Evolutionary conservation across 2,797 vertebrate genomes (phyloP), one percentile per base, ranked within the genome.

Genomic region (Coreius guichenoti): DNA sequence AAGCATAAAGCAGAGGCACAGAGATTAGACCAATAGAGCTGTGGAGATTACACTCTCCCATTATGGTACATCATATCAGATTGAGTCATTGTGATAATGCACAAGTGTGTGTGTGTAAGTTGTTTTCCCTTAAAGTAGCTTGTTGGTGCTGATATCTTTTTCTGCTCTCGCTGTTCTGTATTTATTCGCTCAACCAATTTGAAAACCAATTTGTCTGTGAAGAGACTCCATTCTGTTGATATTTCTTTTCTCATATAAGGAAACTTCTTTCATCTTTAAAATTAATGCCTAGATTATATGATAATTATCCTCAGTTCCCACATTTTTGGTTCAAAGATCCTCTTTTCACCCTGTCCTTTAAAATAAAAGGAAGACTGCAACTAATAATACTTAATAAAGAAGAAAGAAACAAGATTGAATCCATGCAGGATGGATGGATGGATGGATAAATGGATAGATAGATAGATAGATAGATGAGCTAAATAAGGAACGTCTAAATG

Each of bases 1-100:
- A 94, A 94, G 93, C 47, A 79, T 93, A 93, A 93, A 92, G 94
- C 92, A 88, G 12, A 87, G 91, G 93, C 94, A 93, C 91, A 93
- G 69, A 82, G 75, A 79, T 93, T 93, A 93, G 93, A 92, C 94
- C 87, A 94, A 95, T 95, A 93, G 95, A 90, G 86, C 70, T 88
- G 91, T 90, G 92, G 90, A 94, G 91, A 95, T 94, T 94, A 93
- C 92, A 92, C 94, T 95, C 93, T 90, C 92, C 67, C 61, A 83
- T 88, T 93, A 90, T 90, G 83, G 89, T 90, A 92, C 92, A 94
- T 92, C 93, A 93, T 93, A 92, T 94, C 92, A 93, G 92, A 94
- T 91, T 89, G 80, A 87, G 89, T 91, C 91, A 92, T 92, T 92
- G 84, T 45, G 80, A 65, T 85, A 33, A 70, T 87, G 54, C 16